Conservation (phyloP, 2,113 vertebrate genomes). For the Henicopernis longicauda region DNA sequence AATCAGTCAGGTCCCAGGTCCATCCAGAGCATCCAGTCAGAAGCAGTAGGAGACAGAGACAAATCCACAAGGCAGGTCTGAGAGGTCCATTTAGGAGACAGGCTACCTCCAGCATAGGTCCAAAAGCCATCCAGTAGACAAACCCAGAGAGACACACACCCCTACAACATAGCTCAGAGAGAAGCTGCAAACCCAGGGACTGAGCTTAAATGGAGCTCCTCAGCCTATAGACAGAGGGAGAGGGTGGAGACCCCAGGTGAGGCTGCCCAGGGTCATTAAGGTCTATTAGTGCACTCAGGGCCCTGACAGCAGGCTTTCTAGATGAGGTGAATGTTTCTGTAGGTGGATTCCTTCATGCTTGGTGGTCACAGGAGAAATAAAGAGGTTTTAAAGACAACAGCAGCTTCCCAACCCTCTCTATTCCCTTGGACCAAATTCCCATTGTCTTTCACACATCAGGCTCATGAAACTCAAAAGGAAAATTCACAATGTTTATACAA, state of each 20-base stretch:
- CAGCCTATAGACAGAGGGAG: background rate
- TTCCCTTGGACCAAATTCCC: background rate
- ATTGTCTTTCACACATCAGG: no score
- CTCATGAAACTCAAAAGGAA: background rate
- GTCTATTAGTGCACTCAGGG: background rate
- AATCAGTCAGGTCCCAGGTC: background rate
- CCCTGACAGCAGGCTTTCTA: background rate
- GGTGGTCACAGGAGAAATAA: background rate
- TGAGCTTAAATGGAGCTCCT: background rate
- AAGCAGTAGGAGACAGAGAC: background rate
- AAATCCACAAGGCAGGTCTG: background rate
- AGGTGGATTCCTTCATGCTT: background rate
- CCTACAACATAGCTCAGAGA: accelerated
- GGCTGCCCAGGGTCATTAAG: background rate
- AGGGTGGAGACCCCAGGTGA: background rate
- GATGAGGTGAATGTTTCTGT: background rate
- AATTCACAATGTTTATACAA: background rate
- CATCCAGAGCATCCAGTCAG: background rate
- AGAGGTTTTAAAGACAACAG: background rate
- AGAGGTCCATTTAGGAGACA: background rate
- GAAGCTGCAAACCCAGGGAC: background rate
- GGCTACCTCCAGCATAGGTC: no score
- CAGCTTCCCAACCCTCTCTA: background rate
- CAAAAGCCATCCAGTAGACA: background rate
- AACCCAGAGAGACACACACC: background rate